Percentiles rank a stretch among this genome's conserved stretches.
Conservation (phyloP, 1,140 invertebrate species). For the Philopotamus ludificatus region DNA sequence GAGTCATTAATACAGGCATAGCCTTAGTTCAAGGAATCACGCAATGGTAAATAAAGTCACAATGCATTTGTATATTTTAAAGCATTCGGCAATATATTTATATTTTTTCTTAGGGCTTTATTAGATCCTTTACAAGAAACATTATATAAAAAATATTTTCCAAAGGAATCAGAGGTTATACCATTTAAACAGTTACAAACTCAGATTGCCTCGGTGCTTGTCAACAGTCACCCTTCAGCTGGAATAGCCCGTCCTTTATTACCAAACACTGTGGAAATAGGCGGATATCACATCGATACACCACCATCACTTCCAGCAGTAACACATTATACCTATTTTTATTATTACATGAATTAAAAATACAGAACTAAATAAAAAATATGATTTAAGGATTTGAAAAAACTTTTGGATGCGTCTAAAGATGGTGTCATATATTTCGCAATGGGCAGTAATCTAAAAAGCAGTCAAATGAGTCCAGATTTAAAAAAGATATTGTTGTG, state of each 20-base stretch:
- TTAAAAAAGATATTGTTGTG: slow-evolving; percentile 54
- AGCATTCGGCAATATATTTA: neutral
- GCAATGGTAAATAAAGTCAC: slow-evolving; percentile 17
- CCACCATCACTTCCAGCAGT: too few relatives aligned
- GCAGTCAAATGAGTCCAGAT: slow-evolving; percentile 50
- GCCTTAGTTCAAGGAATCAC: slow-evolving; percentile 20
- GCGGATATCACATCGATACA: slow-evolving; percentile 37
- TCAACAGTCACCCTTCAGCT: slow-evolving; percentile 36
- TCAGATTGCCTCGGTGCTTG: slow-evolving; percentile 10
- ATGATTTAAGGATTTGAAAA: slow-evolving; percentile 49
- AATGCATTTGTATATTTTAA: neutral
- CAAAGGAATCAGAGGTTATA: slow-evolving; percentile 24
- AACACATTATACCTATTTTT: neutral
- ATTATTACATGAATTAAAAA: slow-evolving; percentile 6
- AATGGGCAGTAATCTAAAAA: slow-evolving; percentile 62
- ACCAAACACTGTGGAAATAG: slow-evolving; percentile 38
- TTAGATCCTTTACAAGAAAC: slow-evolving; percentile 13
- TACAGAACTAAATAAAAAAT: neutral
- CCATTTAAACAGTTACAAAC: slow-evolving; percentile 26
- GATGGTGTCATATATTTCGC: slow-evolving; percentile 65
- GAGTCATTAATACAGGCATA: slow-evolving; percentile 31
- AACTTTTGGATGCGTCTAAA: slow-evolving; percentile 57
- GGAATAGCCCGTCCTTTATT: slow-evolving; percentile 28
- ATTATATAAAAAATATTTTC: slow-evolving; percentile 32
- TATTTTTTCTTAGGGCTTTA: slow-evolving; percentile 18